These are phyloP conservation scores for Clarias macrocephalus DNA, from an alignment of 2,113 vertebrate species.

Conservation along the genomic window DNA sequence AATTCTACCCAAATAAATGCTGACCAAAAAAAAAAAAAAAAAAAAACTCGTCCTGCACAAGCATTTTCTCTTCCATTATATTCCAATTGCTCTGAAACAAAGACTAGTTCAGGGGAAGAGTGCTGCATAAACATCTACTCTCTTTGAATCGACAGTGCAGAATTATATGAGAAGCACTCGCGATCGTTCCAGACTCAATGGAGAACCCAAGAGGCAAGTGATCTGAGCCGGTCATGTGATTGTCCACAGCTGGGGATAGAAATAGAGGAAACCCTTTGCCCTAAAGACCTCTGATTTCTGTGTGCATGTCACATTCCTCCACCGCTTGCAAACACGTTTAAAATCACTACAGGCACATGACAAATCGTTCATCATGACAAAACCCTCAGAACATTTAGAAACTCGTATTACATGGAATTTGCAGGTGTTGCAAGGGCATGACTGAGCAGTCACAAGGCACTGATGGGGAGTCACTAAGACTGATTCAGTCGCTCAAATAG, in stretches of 20 bases:
- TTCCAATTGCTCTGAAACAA: slow-evolving; percentile 25
- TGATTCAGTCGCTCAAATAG: background rate
- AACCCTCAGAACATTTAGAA: background rate
- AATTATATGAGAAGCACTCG: slow-evolving; percentile 53
- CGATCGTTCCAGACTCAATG: slow-evolving; percentile 55
- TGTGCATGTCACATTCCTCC: background rate
- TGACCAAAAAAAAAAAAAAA: background rate
- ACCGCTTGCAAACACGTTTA: background rate
- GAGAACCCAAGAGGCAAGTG: slow-evolving; percentile 58
- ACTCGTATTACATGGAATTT: background rate
- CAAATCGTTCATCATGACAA: background rate
- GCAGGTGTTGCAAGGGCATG: background rate
- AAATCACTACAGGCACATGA: background rate
- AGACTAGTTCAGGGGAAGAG: slow-evolving; percentile 9
- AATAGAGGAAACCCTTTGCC: background rate
- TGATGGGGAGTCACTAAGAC: background rate
- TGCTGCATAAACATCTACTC: background rate
- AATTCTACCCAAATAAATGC: background rate
- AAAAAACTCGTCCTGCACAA: background rate
- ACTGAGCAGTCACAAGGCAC: background rate
- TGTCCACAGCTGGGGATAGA: slow-evolving; percentile 31
- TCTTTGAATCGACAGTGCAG: slow-evolving; percentile 33
- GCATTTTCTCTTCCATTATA: background rate
- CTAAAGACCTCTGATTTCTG: background rate
- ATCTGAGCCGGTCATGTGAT: slow-evolving; percentile 42